Evolutionary conservation across 92 coral and sea anemone species (phyloP).

Genomic region (Bergia puertoricense): DNA sequence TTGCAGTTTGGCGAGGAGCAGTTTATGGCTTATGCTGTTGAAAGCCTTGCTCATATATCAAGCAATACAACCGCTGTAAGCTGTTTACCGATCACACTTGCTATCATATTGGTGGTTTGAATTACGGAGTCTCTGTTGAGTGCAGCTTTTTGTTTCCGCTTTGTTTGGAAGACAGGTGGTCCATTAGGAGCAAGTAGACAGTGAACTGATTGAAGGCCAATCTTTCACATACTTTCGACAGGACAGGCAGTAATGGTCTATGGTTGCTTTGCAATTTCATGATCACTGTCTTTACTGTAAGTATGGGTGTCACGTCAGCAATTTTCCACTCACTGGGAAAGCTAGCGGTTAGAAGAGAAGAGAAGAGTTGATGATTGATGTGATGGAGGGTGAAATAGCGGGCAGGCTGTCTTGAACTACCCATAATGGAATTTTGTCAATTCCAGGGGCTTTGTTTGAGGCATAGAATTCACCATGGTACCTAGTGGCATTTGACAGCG

Average conservation of each 20-base stretch:
- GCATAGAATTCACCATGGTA: conserved; percentile 1
- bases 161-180: conserved; percentile 3
- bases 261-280: neutral
- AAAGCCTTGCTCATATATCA: conserved; percentile 50
- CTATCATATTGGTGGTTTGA: conserved; percentile 19
- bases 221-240: conserved; percentile 26
- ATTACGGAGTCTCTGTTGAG: conserved; percentile 22
- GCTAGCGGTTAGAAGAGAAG: too few relatives aligned
- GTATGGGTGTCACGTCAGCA: neutral
- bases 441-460: conserved; percentile 28
- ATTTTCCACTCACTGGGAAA: too few relatives aligned
- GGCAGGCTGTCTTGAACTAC: conserved; percentile 13
- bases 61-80: conserved; percentile 50
- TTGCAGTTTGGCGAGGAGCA: conserved; percentile 35
- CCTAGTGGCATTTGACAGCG: conserved; percentile 21
- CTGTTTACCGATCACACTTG: conserved; percentile 30
- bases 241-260: neutral
- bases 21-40: conserved; percentile 29
- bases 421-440: conserved; percentile 26
- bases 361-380: too few relatives aligned
- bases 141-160: conserved; percentile 29
- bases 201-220: conserved; percentile 19
- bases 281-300: neutral
- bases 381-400: too few relatives aligned
- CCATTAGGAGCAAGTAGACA: conserved; percentile 1